Conservation (phyloP, 2,113 vertebrate species). For the Onychostoma macrolepis region DNA sequence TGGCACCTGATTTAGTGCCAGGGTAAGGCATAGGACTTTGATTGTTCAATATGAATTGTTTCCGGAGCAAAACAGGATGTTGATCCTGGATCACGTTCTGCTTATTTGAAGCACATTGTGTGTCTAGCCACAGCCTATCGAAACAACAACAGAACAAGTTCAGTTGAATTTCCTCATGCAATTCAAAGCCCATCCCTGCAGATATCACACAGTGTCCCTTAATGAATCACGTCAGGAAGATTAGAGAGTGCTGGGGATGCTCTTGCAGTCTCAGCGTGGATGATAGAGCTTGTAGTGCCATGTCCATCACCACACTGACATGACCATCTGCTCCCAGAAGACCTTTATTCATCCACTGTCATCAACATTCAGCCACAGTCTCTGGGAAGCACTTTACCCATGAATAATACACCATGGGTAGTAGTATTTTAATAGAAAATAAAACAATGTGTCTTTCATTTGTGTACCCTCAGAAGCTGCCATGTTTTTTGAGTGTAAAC, state of each 20-base stretch:
- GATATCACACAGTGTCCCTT: background rate
- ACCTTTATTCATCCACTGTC: conserved; percentile 12
- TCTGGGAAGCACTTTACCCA: background rate
- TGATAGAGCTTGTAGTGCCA: background rate
- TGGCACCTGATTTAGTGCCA: background rate
- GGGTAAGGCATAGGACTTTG: background rate
- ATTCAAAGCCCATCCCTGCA: background rate
- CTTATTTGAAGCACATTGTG: background rate
- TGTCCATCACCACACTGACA: conserved; percentile 21
- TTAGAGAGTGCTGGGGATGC: conserved; percentile 17
- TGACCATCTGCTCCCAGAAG: conserved; percentile 36
- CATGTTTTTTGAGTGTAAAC: background rate
- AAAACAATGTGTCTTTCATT: background rate
- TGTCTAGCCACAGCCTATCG: background rate
- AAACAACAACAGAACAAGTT: background rate
- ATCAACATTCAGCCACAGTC: conserved; percentile 18
- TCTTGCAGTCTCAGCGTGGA: conserved; percentile 8
- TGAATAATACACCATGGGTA: conserved; percentile 4
- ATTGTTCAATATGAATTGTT: background rate
- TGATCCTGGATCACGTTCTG: background rate
- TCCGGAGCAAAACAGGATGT: conserved; percentile 2
- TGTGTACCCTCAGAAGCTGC: background rate
- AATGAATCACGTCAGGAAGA: conserved; percentile 26
- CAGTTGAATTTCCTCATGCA: background rate
- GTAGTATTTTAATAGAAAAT: background rate